These are phyloP conservation scores for Alces alces DNA, from an alignment of 2,113 vertebrate species.

Conservation along the genomic window DNA sequence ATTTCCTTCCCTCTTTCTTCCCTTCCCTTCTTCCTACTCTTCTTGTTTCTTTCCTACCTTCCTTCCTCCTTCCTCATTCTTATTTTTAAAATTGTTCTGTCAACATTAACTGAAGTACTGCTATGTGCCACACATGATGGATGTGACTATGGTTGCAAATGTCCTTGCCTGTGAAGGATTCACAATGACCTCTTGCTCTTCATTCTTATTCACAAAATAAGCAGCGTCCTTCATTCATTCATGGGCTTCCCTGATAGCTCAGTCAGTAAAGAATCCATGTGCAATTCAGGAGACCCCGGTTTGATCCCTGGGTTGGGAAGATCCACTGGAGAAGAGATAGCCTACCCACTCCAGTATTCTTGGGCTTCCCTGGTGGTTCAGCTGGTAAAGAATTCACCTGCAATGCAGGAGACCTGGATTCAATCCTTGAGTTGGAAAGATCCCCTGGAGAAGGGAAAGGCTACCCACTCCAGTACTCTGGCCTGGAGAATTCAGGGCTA, in stretches of 20 bases:
- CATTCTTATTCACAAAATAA: background rate
- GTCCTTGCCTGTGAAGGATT: background rate
- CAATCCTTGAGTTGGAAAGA: background rate
- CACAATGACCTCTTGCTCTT: background rate
- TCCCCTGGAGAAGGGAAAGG: background rate
- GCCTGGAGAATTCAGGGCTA: background rate
- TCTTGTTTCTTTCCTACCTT: background rate
- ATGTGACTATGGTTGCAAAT: background rate
- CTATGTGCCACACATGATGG: background rate
- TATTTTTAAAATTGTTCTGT: background rate
- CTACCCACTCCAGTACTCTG: background rate
- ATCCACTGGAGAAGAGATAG: background rate
- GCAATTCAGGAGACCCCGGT: background rate
- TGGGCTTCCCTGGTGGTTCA: background rate
- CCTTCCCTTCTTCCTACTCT: background rate
- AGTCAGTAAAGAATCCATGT: background rate
- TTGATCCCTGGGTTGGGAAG: background rate
- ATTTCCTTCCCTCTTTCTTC: background rate
- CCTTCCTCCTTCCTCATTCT: background rate
- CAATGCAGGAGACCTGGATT: background rate
- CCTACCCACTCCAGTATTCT: background rate
- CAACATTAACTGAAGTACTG: background rate
- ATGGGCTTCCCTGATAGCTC: background rate
- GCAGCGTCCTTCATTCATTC: background rate
- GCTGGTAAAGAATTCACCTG: background rate